A percentile compares a stretch with the other conserved stretches of the same genome.
Conservation (phyloP, 2,113 vertebrate species). For the Trematocara nigrifrons region DNA sequence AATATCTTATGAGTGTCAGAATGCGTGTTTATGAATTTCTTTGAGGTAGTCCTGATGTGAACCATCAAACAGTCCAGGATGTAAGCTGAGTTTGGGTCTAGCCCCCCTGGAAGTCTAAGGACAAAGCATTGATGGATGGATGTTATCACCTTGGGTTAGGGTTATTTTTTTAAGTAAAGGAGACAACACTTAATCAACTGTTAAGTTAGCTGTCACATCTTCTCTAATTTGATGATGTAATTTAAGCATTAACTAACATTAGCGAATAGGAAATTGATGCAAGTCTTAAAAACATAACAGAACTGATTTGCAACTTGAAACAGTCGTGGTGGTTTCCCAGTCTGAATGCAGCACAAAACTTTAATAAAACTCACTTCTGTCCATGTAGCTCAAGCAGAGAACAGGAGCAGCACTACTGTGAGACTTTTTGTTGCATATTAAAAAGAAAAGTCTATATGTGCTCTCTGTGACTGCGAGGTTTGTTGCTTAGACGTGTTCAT, state of each 20-base stretch:
- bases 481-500: background rate
- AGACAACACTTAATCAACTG: rapidly evolving
- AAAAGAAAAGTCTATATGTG: background rate
- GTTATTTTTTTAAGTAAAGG: background rate
- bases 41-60: background rate
- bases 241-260: background rate
- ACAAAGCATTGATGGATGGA: background rate
- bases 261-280: background rate
- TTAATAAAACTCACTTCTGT: background rate
- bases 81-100: background rate
- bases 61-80: background rate
- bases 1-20: background rate
- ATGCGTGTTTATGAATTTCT: rapidly evolving
- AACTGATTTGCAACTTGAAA: background rate
- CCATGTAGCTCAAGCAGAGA: background rate
- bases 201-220: background rate
- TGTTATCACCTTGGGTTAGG: background rate
- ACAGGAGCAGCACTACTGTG: background rate
- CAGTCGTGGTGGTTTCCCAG: background rate
- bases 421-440: conserved; percentile 3
- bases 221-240: background rate
- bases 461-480: background rate
- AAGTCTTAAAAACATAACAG: background rate
- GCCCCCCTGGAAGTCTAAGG: background rate
- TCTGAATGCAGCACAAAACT: background rate